Percentiles rank a stretch among this genome's conserved stretches.
Evolutionary conservation across 2,888 invertebrate genomes (phyloP).

Genomic region (Barypeithes pellucidus): DNA sequence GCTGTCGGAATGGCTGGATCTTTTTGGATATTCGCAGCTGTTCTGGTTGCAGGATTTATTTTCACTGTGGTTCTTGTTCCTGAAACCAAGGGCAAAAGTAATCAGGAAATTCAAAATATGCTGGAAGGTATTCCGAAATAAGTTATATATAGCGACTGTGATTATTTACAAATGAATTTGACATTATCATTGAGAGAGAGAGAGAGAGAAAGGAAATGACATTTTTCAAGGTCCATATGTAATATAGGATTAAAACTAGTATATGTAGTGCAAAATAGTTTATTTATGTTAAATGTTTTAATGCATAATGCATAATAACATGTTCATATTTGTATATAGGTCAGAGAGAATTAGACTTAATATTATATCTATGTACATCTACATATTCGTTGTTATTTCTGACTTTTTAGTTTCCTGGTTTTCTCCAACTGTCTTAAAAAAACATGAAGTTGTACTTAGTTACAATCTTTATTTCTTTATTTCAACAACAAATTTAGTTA

Average conservation of each 20-base stretch:
- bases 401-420: no score
- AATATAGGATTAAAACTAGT: neutral
- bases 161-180: neutral
- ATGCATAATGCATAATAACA: no score
- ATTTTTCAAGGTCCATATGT: neutral
- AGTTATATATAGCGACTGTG: neutral
- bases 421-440: no score
- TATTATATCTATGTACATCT: no score
- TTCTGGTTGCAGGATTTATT: slow-evolving; percentile 39
- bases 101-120: slow-evolving; percentile 53
- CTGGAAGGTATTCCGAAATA: slow-evolving; percentile 32
- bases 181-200: neutral
- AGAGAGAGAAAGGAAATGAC: slow-evolving; percentile 4
- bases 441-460: no score
- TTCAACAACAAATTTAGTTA: no score
- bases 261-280: no score
- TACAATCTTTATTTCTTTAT: no score
- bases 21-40: slow-evolving; percentile 55
- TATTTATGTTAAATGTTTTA: no score
- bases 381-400: no score
- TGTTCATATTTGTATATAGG: neutral
- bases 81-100: slow-evolving; percentile 57
- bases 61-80: slow-evolving; percentile 54
- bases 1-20: slow-evolving; percentile 52
- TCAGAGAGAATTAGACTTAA: neutral